phyloP scores from a whole-genome alignment of 2,113 vertebrate genomes.

The Thryonomys swinderianus region DNA sequence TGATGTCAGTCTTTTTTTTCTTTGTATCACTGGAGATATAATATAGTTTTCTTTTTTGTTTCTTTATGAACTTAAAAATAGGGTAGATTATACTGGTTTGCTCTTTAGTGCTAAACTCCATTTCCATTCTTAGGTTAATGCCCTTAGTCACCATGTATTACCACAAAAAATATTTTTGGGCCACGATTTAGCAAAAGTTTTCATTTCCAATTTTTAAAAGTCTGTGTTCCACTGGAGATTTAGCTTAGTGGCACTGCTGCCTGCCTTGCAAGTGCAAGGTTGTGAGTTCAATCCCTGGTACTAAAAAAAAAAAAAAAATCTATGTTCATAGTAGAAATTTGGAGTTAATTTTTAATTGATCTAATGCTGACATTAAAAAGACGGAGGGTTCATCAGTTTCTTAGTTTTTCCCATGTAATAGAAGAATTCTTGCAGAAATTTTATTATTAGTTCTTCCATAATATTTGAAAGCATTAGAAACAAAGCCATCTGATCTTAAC shows the following conservation, averaged over 20 bases:
- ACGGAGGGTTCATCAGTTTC: not conserved
- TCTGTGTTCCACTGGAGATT: too few species aligned
- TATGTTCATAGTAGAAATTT: not conserved
- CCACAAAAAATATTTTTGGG: not conserved
- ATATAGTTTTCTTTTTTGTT: not conserved
- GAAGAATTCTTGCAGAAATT: not conserved
- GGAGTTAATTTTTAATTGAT: not conserved
- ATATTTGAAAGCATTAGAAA: not conserved
- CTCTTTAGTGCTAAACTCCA: not conserved
- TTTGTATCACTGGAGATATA: not conserved
- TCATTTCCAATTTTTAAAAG: not conserved
- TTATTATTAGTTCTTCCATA: not conserved
- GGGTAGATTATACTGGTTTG: not conserved
- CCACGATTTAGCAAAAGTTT: not conserved
- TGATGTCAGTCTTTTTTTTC: not conserved
- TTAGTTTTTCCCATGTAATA: not conserved
- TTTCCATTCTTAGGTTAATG: not conserved
- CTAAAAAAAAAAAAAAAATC: not conserved
- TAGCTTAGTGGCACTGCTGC: too few species aligned
- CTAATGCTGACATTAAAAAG: not conserved
- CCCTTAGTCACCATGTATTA: not conserved
- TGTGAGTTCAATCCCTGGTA: too few species aligned
- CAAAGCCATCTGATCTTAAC: not conserved
- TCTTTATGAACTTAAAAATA: not conserved
- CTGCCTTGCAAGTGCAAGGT: too few species aligned